Base-by-base conservation (phyloP, 2,113 vertebrate species). In the Balaeniceps rex region DNA sequence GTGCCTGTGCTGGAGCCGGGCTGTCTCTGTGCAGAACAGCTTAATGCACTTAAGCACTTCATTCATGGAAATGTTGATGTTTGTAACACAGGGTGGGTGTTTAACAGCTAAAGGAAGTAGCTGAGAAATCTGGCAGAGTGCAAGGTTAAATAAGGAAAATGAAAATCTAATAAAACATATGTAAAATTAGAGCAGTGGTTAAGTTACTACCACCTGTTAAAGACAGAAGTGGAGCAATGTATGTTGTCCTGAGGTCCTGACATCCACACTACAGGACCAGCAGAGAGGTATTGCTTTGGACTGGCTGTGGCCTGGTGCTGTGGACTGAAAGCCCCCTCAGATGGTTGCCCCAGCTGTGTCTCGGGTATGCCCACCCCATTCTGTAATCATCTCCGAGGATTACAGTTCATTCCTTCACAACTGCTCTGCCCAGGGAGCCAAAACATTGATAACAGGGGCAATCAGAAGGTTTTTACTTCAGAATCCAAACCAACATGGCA, bases 371-470 rank as follows among this genome's bases (percentile, higher is more conserved):
- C 3, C 1, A 3, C 6, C 36, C 19, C 0, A 0, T 86, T 84
- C 49, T 83, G 10, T 19, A 47, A 47, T 47, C 4, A 0, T 57
- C 40, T 63, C 42, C 2, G 1, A 33, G 46, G 12, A 34, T 2
- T 57, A 23, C 5, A 26, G 10, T 49, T 40, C 9, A 8, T 40
- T 8, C 24, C 23, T 29, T 33, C n/a, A 47, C 12, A 49, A 4
- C 38, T 1, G 1, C 44, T 82, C 46, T 8, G 1, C 12, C 23
- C 2, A 0, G 42, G 10, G 10, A 78, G 8, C 11, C 46, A 58
- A 64, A 80, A 11, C 6, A 52, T 14, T 0, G 0, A 8, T 15
- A 68, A 19, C 0, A 1, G 1, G 2, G 6, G 51, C 19, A 21
- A 7, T 19, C 8, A 17, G 49, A 21, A 87, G 10, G 9, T 19